phyloP scores from a whole-genome alignment of 1,140 invertebrate species.

The Atopsyche davidsoni region DNA sequence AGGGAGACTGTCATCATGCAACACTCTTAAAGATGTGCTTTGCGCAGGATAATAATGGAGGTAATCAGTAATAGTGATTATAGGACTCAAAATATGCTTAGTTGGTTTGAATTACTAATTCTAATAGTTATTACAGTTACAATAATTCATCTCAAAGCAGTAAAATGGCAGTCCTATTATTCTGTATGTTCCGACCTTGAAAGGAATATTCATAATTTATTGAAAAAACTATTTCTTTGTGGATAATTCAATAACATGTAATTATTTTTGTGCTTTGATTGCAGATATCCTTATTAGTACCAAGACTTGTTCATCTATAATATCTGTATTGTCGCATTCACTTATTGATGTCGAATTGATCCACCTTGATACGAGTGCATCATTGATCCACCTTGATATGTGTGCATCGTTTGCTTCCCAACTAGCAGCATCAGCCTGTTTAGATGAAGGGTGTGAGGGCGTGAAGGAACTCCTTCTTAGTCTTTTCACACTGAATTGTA shows the following conservation, averaged over 20 bases:
- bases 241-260: neutral
- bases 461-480: slow-evolving; percentile 36
- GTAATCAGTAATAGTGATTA: no score
- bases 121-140: no score
- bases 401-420: slow-evolving; percentile 48
- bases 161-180: no score
- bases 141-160: no score
- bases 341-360: slow-evolving; percentile 32
- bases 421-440: slow-evolving; percentile 44
- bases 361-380: slow-evolving; percentile 44
- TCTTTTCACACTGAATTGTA: slow-evolving; percentile 43
- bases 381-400: slow-evolving; percentile 43
- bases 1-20: slow-evolving; percentile 29
- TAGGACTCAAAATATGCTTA: no score
- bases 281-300: slow-evolving; percentile 48
- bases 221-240: no score
- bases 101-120: no score
- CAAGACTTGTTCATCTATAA: slow-evolving; percentile 44
- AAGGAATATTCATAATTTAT: no score
- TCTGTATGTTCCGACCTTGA: no score
- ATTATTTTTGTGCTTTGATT: slow-evolving; percentile 25
- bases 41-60: slow-evolving; percentile 21
- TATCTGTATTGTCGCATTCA: slow-evolving; percentile 38
- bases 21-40: slow-evolving; percentile 30
- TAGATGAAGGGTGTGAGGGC: slow-evolving; percentile 30